Conservation (phyloP, 2,113 vertebrate species). For the Hyla sarda region DNA sequence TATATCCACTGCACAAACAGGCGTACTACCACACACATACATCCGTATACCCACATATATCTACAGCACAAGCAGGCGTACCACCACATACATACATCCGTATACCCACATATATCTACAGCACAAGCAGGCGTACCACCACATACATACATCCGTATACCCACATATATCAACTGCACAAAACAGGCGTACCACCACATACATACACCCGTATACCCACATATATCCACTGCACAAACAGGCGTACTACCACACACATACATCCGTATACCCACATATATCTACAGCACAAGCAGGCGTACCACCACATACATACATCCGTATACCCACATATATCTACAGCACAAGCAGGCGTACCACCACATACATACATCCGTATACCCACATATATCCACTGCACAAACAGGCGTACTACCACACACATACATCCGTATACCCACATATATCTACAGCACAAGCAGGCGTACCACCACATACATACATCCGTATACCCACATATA, state of each 20-base stretch:
- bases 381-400: not conserved
- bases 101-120: not conserved
- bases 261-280: too few species aligned
- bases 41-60: too few species aligned
- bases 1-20: not conserved
- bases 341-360: not conserved
- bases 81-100: not conserved
- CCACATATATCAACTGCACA: not conserved
- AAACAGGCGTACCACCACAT: not conserved
- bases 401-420: not conserved
- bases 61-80: not conserved
- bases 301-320: not conserved
- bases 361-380: not conserved
- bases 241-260: not conserved
- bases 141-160: not conserved
- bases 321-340: not conserved
- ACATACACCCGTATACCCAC: not conserved
- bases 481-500: not conserved
- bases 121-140: not conserved
- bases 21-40: not conserved
- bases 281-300: too few species aligned
- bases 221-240: not conserved
- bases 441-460: too few species aligned
- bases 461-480: not conserved
- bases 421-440: too few species aligned